Conservation (phyloP, 2,888 invertebrate genomes). For the Hylaea fasciaria region DNA sequence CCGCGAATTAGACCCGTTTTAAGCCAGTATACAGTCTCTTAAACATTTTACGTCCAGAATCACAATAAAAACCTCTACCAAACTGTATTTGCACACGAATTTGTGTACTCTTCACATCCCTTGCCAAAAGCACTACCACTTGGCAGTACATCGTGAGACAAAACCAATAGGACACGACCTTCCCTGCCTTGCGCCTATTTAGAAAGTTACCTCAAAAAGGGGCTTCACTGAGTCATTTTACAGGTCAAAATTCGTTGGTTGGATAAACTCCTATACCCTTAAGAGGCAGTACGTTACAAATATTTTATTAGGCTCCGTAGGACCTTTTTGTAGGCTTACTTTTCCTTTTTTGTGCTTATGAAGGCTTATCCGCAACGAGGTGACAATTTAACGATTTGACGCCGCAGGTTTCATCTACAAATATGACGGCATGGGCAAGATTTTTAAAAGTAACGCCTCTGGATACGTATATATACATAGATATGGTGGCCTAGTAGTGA, state of each 20-base stretch:
- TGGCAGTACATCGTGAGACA: slow-evolving; percentile 59
- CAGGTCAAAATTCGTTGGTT: slow-evolving; percentile 41
- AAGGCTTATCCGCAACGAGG: slow-evolving; percentile 52
- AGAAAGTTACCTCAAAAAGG: background rate
- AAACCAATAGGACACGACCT: slow-evolving; percentile 42
- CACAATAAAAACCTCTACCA: slow-evolving; percentile 36
- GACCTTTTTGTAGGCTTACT: slow-evolving; percentile 49
- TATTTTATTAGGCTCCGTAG: slow-evolving; percentile 54
- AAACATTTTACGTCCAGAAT: slow-evolving; percentile 12
- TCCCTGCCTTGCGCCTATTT: slow-evolving; percentile 5
- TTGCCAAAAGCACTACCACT: slow-evolving; percentile 66
- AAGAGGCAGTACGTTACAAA: slow-evolving; percentile 55
- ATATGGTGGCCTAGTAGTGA: too few species aligned
- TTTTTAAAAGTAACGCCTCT: background rate
- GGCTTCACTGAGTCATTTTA: slow-evolving; percentile 1
- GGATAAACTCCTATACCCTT: slow-evolving; percentile 42
- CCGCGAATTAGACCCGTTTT: too few species aligned
- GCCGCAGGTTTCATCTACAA: slow-evolving; percentile 7
- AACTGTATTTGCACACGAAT: slow-evolving; percentile 37
- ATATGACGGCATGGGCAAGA: background rate
- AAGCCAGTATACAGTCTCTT: too few species aligned
- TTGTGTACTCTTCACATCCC: slow-evolving; percentile 51
- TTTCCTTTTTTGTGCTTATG: slow-evolving; percentile 42
- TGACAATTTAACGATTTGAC: slow-evolving; percentile 43
- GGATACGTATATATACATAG: too few species aligned